A percentile compares a stretch with the other conserved stretches of the same genome.
phyloP scores from a whole-genome alignment of 2,113 vertebrate species.

The Hippopotamus amphibius region DNA sequence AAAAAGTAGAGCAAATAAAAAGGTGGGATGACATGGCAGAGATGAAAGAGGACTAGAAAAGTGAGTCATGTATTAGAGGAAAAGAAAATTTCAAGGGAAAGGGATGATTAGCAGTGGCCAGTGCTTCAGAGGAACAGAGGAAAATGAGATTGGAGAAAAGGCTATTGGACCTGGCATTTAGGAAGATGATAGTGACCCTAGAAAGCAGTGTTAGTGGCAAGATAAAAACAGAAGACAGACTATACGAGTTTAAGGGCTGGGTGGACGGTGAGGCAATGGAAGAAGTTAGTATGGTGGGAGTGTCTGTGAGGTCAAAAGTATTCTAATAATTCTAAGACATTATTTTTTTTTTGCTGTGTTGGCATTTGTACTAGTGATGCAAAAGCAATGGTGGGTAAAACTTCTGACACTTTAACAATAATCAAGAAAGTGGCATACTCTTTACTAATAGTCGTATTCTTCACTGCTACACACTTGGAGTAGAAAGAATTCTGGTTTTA shows the following conservation, averaged over 20 bases:
- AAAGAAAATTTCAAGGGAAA: not conserved
- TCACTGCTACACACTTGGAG: not conserved
- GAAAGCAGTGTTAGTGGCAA: constrained; percentile 18
- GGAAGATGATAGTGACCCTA: not conserved
- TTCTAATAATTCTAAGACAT: not conserved
- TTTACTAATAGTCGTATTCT: not conserved
- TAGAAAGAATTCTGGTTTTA: not conserved
- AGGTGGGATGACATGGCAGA: not conserved
- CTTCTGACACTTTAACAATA: not conserved
- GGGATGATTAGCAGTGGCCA: not conserved
- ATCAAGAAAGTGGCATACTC: not conserved
- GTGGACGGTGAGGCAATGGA: not conserved
- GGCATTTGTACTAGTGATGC: not conserved
- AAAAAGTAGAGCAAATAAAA: not conserved
- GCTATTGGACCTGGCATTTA: not conserved
- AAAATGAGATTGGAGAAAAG: not conserved
- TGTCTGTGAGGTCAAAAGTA: not conserved
- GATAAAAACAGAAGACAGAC: not conserved
- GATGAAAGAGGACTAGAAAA: not conserved
- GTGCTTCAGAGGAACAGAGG: not conserved
- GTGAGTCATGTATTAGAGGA: not conserved
- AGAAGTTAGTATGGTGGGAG: not conserved
- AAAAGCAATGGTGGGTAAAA: not conserved
- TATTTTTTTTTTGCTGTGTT: not conserved
- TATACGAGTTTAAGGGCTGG: not conserved